Conservation (phyloP, 2,888 invertebrate genomes). For the Eupithecia exiguata region DNA sequence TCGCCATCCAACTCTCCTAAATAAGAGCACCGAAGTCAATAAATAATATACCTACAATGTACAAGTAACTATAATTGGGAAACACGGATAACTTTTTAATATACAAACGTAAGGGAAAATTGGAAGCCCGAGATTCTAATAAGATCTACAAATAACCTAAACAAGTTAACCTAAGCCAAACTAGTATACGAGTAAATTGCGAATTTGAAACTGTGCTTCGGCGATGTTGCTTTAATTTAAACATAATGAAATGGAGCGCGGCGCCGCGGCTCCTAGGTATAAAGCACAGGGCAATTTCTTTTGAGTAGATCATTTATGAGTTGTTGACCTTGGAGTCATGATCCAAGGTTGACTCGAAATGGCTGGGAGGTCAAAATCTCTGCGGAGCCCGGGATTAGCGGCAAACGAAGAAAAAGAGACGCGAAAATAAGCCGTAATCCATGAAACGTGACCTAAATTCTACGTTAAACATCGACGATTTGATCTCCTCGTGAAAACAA, state of each 20-base stretch:
- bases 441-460: conserved; percentile 81
- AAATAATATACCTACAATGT: conserved; percentile 2
- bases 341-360: conserved; percentile 52
- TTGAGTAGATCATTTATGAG: conserved; percentile 32
- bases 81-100: neutral
- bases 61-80: neutral
- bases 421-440: conserved; percentile 82
- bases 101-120: conserved; percentile 1
- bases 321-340: conserved; percentile 63
- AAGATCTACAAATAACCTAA: conserved; percentile 13
- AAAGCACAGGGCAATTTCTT: conserved; percentile 14
- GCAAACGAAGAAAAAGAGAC: conserved; percentile 82
- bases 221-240: conserved; percentile 32
- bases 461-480: conserved; percentile 79
- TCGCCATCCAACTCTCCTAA: conserved; percentile 28
- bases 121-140: conserved; percentile 7
- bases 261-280: neutral
- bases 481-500: conserved; percentile 79
- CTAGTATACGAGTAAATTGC: conserved; percentile 14
- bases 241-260: conserved; percentile 30
- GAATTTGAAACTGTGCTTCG: conserved; percentile 23
- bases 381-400: conserved; percentile 78
- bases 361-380: conserved; percentile 68
- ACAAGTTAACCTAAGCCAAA: conserved; percentile 15
- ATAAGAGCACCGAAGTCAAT: conserved; percentile 6